Evolutionary conservation across 2,797 vertebrate species (phyloP), one percentile per base, ranked within the genome.

Genomic region (Lindbergichthys nudifrons): DNA sequence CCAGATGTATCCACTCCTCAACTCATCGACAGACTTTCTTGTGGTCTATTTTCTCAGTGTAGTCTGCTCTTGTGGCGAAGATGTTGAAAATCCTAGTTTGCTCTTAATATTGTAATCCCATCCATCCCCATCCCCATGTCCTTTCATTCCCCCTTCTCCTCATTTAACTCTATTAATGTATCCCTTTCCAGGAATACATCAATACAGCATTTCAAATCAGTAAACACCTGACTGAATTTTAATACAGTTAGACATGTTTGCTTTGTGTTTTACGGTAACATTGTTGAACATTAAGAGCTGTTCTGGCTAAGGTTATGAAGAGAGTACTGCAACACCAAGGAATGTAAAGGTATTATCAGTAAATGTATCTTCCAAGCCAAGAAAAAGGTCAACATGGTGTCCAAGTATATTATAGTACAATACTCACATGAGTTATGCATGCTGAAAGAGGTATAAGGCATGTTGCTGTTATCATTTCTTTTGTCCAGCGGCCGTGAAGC

Each of bases 41-140:
- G 3, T 18, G 4, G 23, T 16, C 45, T 54, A 36, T 21, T 70
- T 19, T 15, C 4, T 48, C 32, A 8, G 18, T 72, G 15, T 70
- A 75, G 82, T 78, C 74, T 76, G 23, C 30, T 73, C 30, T 52
- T 26, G n/a, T 57, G 41, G 32, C 4, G 5, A 16, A 12, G 45
- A 39, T 50, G 48, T 51, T 76, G 46, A 43, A 72, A 79, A 81
- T 67, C 11, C 42, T 53, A 3, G 0, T 66, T 77, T 76, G 74
- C 19, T 63, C 14, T 52, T 70, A 39, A 75, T 65, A 15, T 21
- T 48, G 32, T 75, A 77, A 77, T 81, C 54, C 50, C 30, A 59
- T 8, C 16, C 0, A 42, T 64, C 52, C 36, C 59, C 30, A 21
- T 26, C 32, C 32, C 36, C 21, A 61, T 59, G 52, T 63, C 58